phyloP scores from a whole-genome alignment of 2,797 vertebrate species.

The Selene dorsalis region DNA sequence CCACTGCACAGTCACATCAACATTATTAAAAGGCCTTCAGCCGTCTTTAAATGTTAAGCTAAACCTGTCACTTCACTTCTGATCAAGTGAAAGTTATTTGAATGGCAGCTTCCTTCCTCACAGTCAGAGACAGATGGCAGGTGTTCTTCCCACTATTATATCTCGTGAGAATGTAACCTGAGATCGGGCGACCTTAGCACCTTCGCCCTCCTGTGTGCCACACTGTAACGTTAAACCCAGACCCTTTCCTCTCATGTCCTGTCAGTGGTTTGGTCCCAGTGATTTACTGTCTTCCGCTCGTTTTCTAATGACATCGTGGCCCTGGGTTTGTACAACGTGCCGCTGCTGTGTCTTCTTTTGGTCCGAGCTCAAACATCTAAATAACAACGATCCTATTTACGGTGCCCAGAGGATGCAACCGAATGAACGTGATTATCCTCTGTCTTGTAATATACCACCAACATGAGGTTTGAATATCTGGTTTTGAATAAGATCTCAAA shows the following conservation, averaged over 20 bases:
- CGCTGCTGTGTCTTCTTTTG: neutral
- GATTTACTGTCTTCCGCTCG: slow-evolving; percentile 66
- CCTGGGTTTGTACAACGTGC: slow-evolving; percentile 15
- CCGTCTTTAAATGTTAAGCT: neutral
- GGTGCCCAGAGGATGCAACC: neutral
- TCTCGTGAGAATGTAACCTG: slow-evolving; percentile 68
- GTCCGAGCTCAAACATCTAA: neutral
- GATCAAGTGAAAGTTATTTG: slow-evolving; percentile 1
- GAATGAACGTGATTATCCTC: neutral
- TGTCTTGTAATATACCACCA: neutral
- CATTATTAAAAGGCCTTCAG: too few species aligned
- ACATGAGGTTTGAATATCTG: neutral
- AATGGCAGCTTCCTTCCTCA: neutral
- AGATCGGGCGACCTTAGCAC: slow-evolving; percentile 64
- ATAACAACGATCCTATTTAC: too few species aligned
- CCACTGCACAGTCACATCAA: too few species aligned
- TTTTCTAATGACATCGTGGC: slow-evolving; percentile 28
- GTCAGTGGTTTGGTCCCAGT: slow-evolving; percentile 35
- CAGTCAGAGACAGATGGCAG: slow-evolving; percentile 44
- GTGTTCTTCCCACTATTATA: slow-evolving; percentile 59
- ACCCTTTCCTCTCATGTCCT: slow-evolving; percentile 38
- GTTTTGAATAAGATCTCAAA: neutral
- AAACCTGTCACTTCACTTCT: neutral
- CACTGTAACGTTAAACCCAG: slow-evolving; percentile 60
- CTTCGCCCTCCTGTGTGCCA: slow-evolving; percentile 38